These are phyloP conservation scores for Spialia ferax DNA, from an alignment of 2,888 invertebrate genomes.

Conservation along the genomic window DNA sequence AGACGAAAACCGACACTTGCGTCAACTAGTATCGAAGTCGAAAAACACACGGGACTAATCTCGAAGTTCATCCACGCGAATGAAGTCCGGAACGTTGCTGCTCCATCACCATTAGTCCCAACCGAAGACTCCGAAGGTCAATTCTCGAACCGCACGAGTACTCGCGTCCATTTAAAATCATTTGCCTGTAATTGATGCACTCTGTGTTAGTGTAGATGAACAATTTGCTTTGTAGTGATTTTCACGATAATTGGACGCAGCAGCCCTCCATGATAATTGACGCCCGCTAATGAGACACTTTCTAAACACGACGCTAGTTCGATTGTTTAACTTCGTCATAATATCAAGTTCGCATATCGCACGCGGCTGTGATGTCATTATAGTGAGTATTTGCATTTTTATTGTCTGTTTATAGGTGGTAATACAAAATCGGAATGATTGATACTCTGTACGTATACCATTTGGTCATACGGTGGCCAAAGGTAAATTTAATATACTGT, in stretches of 20 bases:
- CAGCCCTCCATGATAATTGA: slow-evolving; percentile 30
- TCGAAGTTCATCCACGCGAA: background rate
- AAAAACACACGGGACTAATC: too few relatives aligned
- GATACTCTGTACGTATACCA: slow-evolving; percentile 18
- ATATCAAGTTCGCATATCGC: slow-evolving; percentile 54
- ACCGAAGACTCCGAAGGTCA: slow-evolving; percentile 27
- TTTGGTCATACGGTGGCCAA: background rate
- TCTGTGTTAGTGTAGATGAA: slow-evolving; percentile 4
- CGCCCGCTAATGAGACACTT: slow-evolving; percentile 63
- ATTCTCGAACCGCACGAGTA: slow-evolving; percentile 11
- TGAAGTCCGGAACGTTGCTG: background rate
- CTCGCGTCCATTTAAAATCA: slow-evolving; percentile 27
- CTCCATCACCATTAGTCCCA: slow-evolving; percentile 9
- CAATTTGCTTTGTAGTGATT: slow-evolving; percentile 32
- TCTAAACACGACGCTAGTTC: slow-evolving; percentile 66
- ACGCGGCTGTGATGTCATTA: slow-evolving; percentile 62
- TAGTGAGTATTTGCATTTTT: slow-evolving; percentile 54
- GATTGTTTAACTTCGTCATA: slow-evolving; percentile 62
- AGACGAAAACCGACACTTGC: too few relatives aligned
- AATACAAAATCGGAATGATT: slow-evolving; percentile 37
- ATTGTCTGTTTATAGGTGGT: slow-evolving; percentile 43
- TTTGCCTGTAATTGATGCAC: slow-evolving; percentile 30
- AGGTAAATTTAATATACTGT: background rate
- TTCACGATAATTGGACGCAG: slow-evolving; percentile 32
- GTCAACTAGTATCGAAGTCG: too few relatives aligned